Evolutionary conservation across 2,888 invertebrate species (phyloP).

Genomic region (Apamea anceps): DNA sequence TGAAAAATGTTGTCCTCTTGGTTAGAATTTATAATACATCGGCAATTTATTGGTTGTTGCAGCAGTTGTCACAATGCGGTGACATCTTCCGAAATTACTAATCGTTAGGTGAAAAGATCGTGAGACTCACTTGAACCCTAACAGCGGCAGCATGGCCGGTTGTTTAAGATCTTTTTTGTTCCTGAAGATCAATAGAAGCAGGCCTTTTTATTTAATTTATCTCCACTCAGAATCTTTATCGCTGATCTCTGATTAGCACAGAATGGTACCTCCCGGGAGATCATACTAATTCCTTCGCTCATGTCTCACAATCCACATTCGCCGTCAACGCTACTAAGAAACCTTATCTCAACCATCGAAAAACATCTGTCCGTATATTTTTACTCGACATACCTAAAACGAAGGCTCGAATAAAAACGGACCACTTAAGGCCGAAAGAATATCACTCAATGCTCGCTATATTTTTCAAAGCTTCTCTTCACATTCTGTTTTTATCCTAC

Average conservation of each 20-base stretch:
- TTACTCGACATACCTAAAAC: constrained; percentile 65
- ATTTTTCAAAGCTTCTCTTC: constrained; percentile 86
- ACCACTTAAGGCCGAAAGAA: constrained; percentile 75
- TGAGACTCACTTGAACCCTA: neutral
- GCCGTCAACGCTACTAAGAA: constrained; percentile 53
- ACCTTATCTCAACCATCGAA: constrained; percentile 63
- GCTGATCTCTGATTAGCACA: constrained; percentile 62
- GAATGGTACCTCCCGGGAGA: constrained; percentile 45
- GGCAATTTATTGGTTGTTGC: neutral
- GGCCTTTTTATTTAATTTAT: neutral
- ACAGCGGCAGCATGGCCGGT: no score
- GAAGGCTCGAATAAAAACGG: constrained; percentile 66
- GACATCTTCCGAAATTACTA: neutral
- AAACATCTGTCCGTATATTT: constrained; percentile 68
- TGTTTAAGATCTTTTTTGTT: neutral
- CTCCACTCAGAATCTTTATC: constrained; percentile 38
- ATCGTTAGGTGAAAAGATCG: neutral
- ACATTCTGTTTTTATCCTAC: constrained; percentile 90
- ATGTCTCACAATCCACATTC: constrained; percentile 29
- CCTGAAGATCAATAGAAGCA: neutral
- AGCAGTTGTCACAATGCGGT: neutral
- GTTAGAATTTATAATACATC: neutral
- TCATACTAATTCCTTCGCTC: constrained; percentile 32
- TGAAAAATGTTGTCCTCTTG: neutral
- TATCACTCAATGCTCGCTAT: constrained; percentile 85